Base-by-base conservation (phyloP, 2,888 invertebrate species). In the Smittia sp. region DNA sequence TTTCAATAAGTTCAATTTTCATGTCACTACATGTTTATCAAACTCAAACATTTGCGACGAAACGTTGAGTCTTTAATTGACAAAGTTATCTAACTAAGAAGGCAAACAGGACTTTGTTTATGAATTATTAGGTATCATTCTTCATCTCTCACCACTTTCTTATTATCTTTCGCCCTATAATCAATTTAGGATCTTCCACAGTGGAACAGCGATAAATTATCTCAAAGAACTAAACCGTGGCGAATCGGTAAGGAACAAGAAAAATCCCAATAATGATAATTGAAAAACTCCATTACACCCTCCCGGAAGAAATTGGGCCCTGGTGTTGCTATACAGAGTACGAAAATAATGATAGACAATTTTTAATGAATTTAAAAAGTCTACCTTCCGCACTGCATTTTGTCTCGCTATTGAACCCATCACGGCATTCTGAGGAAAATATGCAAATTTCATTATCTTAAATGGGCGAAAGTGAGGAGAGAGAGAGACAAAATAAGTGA, bases 361-460 rank as follows among this genome's bases (percentile, higher is more conserved):
- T 54, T 69, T 69, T 69, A 67, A 67, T 39, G 67, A 67, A 41
- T 67, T 67, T 41, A 38, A 39, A 39, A 15, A 4, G 41, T 9
- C 46, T 22, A 41, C 22, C 20, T 69, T 69, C 27, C 24, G 7
- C 39, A 18, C 22, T 58, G 15, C 9, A 58, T 58, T n/a, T n/a
- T 58, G 58, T 58, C 9, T 24, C 27, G 18, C 4, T 27, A 69
- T 69, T 69, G 41, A 46, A 46, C 68, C 22, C 58, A 22, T 7
- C 1, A n/a, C 9, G 20, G 22, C 58, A 20, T 18, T 58, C 52
- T 46, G 4, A 32, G 25, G 6, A 54, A 62, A 39, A 62, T 32
- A 72, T 72, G 72, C 72, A 72, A 72, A 72, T 72, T 72, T 72
- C 72, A 72, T 72, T 72, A 72, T 72, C 72, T 72, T 72, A 41